Percentiles rank a stretch among this genome's conserved stretches.
phyloP scores from a whole-genome alignment of 1,140 invertebrate genomes.

The Ooceraea biroi region DNA sequence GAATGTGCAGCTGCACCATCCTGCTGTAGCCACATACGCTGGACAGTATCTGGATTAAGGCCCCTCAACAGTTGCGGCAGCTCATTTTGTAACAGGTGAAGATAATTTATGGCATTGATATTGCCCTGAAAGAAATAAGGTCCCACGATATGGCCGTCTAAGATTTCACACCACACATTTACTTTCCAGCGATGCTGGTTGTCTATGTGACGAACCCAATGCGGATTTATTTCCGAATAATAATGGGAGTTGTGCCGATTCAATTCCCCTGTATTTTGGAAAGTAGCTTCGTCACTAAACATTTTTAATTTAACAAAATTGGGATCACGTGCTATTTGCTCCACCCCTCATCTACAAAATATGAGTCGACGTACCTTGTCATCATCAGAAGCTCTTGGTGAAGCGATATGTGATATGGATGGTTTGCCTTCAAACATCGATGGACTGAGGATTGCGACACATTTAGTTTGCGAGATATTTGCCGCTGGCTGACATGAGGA shows the following conservation, averaged over 20 bases:
- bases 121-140: too few species aligned
- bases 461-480: not conserved
- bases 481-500: constrained; percentile 2
- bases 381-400: not conserved
- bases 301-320: constrained; percentile 20
- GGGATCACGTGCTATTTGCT: not conserved
- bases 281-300: not conserved
- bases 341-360: constrained; percentile 5
- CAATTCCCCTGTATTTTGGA: not conserved
- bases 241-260: constrained; percentile 6
- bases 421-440: constrained; percentile 1
- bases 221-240: constrained; percentile 5
- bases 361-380: not conserved
- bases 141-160: too few species aligned
- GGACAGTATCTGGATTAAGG: too few species aligned
- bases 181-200: constrained; percentile 3
- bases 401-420: not conserved
- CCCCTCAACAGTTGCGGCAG: too few species aligned
- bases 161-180: constrained; percentile 6
- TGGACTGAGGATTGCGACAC: not conserved
- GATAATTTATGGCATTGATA: too few species aligned
- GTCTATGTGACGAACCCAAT: too few species aligned
- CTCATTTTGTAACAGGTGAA: too few species aligned
- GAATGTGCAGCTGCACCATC: too few species aligned
- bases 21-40: too few species aligned